phyloP scores from a whole-genome alignment of 2,113 vertebrate genomes.

The Coturnix japonica region DNA sequence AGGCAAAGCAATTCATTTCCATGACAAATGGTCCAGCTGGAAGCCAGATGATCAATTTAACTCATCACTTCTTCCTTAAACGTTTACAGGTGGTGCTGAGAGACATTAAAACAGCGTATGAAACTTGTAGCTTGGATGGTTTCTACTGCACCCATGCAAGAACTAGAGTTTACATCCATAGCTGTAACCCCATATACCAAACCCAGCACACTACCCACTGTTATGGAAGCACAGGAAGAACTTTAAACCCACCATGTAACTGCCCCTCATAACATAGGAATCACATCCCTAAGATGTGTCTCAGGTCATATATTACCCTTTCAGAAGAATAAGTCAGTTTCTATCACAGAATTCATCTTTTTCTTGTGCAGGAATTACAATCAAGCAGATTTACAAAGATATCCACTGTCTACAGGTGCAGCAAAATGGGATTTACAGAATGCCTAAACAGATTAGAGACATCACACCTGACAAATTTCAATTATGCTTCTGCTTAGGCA shows the following conservation, averaged over 20 bases:
- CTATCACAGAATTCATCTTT: rapidly evolving
- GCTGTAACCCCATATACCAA: not conserved
- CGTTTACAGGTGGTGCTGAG: not conserved
- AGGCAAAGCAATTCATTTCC: not conserved
- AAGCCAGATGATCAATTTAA: not conserved
- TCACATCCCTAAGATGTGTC: not conserved
- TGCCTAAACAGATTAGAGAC: not conserved
- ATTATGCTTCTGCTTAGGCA: not conserved
- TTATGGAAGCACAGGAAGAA: not conserved
- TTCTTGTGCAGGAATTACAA: not conserved
- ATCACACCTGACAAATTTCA: constrained; percentile 11
- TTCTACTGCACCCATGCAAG: not conserved
- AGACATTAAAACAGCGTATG: not conserved
- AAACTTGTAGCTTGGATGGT: not conserved
- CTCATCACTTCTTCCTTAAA: not conserved
- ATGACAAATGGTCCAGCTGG: not conserved
- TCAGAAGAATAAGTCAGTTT: not conserved
- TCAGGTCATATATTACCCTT: not conserved
- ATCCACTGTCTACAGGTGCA: not conserved
- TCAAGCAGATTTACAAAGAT: not conserved
- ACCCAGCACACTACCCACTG: not conserved
- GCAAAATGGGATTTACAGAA: constrained; percentile 15
- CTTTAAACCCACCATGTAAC: not conserved
- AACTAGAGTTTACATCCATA: not conserved
- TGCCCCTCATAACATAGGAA: not conserved